A percentile compares a stretch with the other conserved stretches of the same genome.
These are phyloP conservation scores for Macroteleia sp. DNA, from an alignment of 2,888 invertebrate species.

Conservation along the genomic window DNA sequence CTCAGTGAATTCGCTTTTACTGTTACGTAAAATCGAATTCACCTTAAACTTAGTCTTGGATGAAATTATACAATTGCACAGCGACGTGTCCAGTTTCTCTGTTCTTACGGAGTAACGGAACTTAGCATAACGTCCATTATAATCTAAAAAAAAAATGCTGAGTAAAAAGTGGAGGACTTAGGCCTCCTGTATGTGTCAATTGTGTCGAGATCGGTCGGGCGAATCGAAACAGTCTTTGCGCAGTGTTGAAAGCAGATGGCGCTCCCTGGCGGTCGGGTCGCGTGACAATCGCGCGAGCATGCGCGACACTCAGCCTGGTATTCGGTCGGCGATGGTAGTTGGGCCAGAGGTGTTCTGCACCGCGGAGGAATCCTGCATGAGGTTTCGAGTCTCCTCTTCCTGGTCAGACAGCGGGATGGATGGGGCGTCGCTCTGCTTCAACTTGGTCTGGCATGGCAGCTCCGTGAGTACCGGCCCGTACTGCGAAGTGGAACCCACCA, in stretches of 20 bases:
- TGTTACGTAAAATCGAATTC: neutral
- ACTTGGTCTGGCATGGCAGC: conserved; percentile 80
- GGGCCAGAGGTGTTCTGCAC: neutral
- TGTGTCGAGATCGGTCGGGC: no score
- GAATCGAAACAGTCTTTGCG: no score
- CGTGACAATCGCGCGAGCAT: no score
- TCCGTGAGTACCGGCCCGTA: conserved; percentile 84
- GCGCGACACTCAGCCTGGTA: no score
- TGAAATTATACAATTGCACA: no score
- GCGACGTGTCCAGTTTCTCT: neutral
- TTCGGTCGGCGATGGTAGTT: no score
- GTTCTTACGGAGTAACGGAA: neutral
- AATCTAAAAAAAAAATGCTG: conserved; percentile 10
- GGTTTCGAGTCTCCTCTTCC: conserved; percentile 81
- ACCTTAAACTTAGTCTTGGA: neutral
- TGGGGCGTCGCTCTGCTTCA: conserved; percentile 74
- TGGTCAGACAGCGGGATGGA: conserved; percentile 80
- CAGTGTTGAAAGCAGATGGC: no score
- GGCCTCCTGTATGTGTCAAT: no score
- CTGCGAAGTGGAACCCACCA: conserved; percentile 84
- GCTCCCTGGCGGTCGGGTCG: no score
- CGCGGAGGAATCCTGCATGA: conserved; percentile 77
- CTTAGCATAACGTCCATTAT: neutral
- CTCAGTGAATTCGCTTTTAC: neutral
- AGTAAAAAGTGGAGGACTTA: conserved; percentile 6